Conservation (phyloP, 2,797 vertebrate species). For the Masticophis lateralis region DNA sequence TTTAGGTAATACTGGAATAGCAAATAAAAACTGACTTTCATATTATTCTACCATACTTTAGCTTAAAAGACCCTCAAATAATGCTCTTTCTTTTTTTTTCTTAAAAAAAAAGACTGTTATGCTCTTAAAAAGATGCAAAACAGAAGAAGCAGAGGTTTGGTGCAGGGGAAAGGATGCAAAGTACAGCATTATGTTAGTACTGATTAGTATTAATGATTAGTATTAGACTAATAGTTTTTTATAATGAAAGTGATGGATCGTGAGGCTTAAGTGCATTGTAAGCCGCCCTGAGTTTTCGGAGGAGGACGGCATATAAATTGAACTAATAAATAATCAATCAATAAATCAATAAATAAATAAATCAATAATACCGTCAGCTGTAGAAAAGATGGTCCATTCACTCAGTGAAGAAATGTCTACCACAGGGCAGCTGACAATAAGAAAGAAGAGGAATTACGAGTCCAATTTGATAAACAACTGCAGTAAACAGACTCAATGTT, state of each 20-base stretch:
- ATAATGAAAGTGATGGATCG: neutral
- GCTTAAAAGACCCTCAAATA: neutral
- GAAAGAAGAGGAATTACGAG: neutral
- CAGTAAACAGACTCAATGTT: neutral
- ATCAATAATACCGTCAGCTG: neutral
- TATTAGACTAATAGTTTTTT: neutral
- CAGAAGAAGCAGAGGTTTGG: neutral
- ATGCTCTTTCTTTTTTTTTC: neutral
- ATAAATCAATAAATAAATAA: too few relatives aligned
- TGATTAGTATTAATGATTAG: neutral
- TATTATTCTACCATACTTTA: neutral
- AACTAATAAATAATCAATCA: too few relatives aligned
- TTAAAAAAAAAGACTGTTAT: neutral
- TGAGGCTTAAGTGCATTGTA: neutral
- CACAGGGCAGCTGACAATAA: neutral
- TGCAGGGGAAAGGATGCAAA: neutral
- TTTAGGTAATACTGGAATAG: neutral
- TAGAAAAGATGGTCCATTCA: neutral
- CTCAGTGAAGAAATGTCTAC: neutral
- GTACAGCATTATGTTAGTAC: neutral
- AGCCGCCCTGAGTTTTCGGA: too few relatives aligned
- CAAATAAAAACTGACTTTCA: neutral
- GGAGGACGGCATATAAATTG: too few relatives aligned
- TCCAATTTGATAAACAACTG: neutral
- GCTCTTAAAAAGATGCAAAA: neutral